These are phyloP conservation scores for Kryphioiulus occultus DNA, from an alignment of 2,888 invertebrate species.

Conservation along the genomic window DNA sequence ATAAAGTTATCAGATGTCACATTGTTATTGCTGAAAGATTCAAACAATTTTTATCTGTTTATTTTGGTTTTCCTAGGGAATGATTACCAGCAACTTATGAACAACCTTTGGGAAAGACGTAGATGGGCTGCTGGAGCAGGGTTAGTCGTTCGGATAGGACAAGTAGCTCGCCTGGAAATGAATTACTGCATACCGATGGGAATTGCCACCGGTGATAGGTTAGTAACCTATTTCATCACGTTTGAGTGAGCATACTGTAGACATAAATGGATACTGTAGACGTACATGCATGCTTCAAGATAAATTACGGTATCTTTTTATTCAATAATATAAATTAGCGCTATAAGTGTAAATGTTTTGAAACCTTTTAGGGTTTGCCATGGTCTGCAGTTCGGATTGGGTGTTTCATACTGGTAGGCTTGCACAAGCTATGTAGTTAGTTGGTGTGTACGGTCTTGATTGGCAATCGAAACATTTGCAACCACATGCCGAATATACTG, in stretches of 20 bases:
- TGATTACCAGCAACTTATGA: conserved; percentile 59
- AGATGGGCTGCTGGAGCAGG: conserved; percentile 84
- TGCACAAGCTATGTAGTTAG: not conserved
- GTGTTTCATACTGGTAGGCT: conserved; percentile 69
- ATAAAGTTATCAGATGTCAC: conserved; percentile 55
- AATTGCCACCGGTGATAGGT: conserved; percentile 71
- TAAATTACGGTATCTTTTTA: too few species aligned
- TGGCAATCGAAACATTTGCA: not conserved
- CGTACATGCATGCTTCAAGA: too few species aligned
- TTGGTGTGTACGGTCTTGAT: not conserved
- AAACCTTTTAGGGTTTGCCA: conserved; percentile 64
- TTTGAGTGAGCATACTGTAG: too few species aligned
- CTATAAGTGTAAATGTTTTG: not conserved
- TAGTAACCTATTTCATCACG: not conserved
- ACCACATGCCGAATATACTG: not conserved
- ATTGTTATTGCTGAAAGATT: not conserved
- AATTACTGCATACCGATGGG: conserved; percentile 88
- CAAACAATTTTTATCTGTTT: not conserved
- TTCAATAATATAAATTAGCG: too few species aligned
- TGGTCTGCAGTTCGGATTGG: conserved; percentile 85
- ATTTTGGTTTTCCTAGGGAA: conserved; percentile 51
- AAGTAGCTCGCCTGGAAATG: conserved; percentile 89
- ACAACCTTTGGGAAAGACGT: conserved; percentile 59
- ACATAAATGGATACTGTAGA: too few species aligned
- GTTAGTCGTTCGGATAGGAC: conserved; percentile 80